phyloP scores from a whole-genome alignment of 2,113 vertebrate genomes.

The Melanerpes aurifrons region DNA sequence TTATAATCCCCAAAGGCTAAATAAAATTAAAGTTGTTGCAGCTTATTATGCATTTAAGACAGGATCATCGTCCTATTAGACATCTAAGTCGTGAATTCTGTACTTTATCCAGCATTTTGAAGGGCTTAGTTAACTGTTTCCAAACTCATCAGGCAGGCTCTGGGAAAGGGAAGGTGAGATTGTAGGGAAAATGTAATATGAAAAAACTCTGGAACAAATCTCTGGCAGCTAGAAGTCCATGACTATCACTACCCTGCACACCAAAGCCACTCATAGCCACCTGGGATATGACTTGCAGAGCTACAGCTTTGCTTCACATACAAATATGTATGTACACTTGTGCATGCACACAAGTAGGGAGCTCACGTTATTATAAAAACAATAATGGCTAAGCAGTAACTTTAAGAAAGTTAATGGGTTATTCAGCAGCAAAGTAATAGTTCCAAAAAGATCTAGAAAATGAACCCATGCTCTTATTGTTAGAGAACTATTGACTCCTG shows the following conservation, averaged over 20 bases:
- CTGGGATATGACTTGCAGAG: background rate
- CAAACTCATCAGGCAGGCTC: constrained; percentile 21
- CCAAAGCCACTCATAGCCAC: background rate
- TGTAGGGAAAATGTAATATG: constrained; percentile 31
- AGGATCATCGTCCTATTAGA: background rate
- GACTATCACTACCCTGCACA: background rate
- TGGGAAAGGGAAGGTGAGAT: constrained; percentile 57
- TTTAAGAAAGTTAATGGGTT: constrained; percentile 12
- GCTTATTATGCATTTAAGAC: background rate
- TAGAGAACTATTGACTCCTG: constrained; percentile 50
- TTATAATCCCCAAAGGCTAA: constrained; percentile 9
- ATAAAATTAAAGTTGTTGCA: constrained; percentile 12
- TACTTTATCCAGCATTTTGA: constrained; percentile 14
- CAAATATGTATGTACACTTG: background rate
- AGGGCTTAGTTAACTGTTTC: constrained; percentile 1
- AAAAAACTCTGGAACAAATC: background rate
- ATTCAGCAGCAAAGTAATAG: constrained; percentile 3
- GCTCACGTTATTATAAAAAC: background rate
- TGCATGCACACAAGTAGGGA: background rate
- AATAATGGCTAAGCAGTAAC: background rate
- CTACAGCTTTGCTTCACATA: background rate
- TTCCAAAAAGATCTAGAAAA: constrained; percentile 44
- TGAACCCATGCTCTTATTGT: constrained; percentile 40
- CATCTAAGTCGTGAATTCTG: constrained; percentile 4
- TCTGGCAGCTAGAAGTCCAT: background rate